phyloP scores from a whole-genome alignment of 2,797 vertebrate species.

The Coccyzus lansbergi region DNA sequence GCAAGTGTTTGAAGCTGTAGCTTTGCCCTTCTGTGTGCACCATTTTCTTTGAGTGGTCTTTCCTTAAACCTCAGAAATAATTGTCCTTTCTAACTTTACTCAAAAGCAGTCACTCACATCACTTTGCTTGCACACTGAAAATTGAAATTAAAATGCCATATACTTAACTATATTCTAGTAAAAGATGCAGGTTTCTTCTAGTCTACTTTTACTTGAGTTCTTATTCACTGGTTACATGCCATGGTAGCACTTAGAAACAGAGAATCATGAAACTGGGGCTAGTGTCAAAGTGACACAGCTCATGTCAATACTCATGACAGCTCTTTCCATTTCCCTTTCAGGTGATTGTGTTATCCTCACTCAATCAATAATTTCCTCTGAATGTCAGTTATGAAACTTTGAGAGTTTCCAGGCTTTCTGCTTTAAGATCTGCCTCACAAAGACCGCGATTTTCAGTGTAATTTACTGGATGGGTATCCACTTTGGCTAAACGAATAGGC shows the following conservation, averaged over 20 bases:
- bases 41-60: conserved; percentile 9
- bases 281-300: neutral
- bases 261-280: neutral
- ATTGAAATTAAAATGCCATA: neutral
- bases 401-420: neutral
- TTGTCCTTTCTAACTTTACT: conserved; percentile 9
- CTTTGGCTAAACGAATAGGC: neutral
- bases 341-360: neutral
- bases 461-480: neutral
- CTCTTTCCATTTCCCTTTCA: neutral
- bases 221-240: neutral
- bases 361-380: neutral
- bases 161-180: neutral
- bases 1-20: conserved; percentile 33
- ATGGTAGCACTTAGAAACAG: neutral
- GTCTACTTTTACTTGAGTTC: neutral
- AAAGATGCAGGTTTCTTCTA: neutral
- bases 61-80: conserved; percentile 53
- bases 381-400: neutral
- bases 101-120: neutral
- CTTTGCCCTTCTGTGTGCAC: conserved; percentile 31
- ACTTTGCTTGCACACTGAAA: neutral
- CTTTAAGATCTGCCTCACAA: neutral
- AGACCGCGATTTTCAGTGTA: neutral
- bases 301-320: neutral